Evolutionary conservation across 2,113 vertebrate genomes (phyloP), one percentile per base, ranked within the genome.

Genomic region (Paradisaea rubra): DNA sequence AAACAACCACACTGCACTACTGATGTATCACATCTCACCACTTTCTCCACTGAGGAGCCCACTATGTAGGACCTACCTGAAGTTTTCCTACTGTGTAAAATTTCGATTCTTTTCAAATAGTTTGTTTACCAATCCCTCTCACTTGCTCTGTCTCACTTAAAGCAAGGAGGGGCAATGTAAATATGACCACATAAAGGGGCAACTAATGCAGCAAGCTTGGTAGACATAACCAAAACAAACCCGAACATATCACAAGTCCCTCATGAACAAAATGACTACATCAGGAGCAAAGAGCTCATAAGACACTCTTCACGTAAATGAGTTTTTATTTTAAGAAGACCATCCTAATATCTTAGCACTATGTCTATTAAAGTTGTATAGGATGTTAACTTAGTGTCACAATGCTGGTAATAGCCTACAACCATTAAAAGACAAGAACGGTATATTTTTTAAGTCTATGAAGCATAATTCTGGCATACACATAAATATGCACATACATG

Each of bases 61-160:
- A 4, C 24, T 17, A 44, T 0, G 0, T 4, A 69, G 39, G 44
- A 54, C 7, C 9, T 17, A 44, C 30, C 7, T 15, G 7, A 90
- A 72, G n/a, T 35, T 81, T n/a, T 33, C 56, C 44, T 69, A 52
- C 35, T n/a, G 28, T 4, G 33, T 13, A 17, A 77, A 76, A 35
- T 47, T n/a, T 19, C 4, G 1, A 39, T 78, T 60, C 5, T 61
- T 78, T 81, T 37, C 44, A 68, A 25, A 64, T 21, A 39, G 5
- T 68, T 66, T 12, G 9, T 61, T 83, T 39, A 71, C 4, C n/a
- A 49, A 60, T 9, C 8, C 31, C 44, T 68, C 65, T 37, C 35
- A 68, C 16, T 19, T 0, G 0, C 41, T 53, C 53, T 19, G 31
- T 18, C 57, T 56, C 41, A 18, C 31, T 61, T 52, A 42, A 61